phyloP scores from a whole-genome alignment of 2,888 invertebrate genomes.

The Miltochrista miniata region DNA sequence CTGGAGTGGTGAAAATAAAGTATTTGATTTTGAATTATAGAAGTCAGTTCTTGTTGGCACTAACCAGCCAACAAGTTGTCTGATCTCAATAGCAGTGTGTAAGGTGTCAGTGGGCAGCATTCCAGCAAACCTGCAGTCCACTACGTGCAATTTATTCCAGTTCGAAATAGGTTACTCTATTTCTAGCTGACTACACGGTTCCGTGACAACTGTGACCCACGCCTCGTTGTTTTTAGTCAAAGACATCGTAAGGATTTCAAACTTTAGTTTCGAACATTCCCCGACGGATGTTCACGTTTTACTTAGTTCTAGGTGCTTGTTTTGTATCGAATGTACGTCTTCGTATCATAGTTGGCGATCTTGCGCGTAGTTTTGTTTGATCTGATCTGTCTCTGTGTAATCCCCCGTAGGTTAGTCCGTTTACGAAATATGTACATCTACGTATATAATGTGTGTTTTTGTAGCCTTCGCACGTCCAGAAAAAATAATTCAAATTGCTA shows the following conservation, averaged over 20 bases:
- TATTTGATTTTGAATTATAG: no score
- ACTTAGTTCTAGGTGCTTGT: constrained; percentile 32
- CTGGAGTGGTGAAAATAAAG: no score
- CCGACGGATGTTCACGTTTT: not conserved
- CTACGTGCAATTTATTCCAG: constrained; percentile 80
- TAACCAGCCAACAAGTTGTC: constrained; percentile 17
- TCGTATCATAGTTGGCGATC: constrained; percentile 33
- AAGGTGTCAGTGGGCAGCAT: constrained; percentile 70
- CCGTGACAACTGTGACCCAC: constrained; percentile 68
- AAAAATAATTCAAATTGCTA: no score
- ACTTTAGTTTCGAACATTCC: constrained; percentile 47
- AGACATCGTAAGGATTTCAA: constrained; percentile 54
- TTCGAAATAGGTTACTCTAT: constrained; percentile 80
- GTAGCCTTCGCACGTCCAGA: no score
- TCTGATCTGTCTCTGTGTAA: no score
- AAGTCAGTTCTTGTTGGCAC: no score
- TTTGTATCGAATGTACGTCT: constrained; percentile 35
- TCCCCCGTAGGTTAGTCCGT: no score
- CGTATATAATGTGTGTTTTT: no score
- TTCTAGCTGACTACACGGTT: constrained; percentile 76
- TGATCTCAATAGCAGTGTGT: constrained; percentile 38
- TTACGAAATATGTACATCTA: no score
- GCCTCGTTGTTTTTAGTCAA: constrained; percentile 56
- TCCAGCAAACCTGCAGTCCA: constrained; percentile 78
- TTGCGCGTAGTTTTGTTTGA: constrained; percentile 29